These are phyloP conservation scores for Ditula angustiorana DNA, from an alignment of 2,888 invertebrate species.

Conservation along the genomic window DNA sequence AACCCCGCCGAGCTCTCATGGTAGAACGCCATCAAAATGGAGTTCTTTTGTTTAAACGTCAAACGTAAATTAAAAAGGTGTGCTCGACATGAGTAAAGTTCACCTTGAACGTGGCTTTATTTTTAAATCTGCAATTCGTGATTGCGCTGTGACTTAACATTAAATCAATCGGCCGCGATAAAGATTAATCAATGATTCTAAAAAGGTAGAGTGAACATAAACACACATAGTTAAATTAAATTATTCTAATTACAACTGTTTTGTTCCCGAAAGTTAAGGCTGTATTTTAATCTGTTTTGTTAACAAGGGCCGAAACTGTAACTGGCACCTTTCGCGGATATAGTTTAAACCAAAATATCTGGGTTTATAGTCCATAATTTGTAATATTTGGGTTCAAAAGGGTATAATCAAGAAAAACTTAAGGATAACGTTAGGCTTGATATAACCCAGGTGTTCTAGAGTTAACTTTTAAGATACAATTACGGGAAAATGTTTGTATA, in stretches of 20 bases:
- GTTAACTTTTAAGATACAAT: too few species aligned
- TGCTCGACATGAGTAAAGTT: constrained; percentile 4
- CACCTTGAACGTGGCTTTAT: constrained; percentile 31
- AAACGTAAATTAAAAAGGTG: constrained; percentile 10
- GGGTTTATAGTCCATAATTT: too few species aligned
- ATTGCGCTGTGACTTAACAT: background rate
- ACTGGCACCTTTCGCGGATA: constrained; percentile 1
- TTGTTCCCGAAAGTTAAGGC: background rate
- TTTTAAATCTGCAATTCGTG: constrained; percentile 21
- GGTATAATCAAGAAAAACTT: too few species aligned
- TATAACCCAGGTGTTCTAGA: too few species aligned
- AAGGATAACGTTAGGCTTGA: too few species aligned
- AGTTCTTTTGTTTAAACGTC: constrained; percentile 20
- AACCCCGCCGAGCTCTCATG: constrained; percentile 4
- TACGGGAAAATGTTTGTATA: too few species aligned
- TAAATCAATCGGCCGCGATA: constrained; percentile 4
- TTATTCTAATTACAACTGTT: background rate
- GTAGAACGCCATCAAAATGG: background rate
- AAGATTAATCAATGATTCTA: constrained; percentile 10
- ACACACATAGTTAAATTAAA: background rate
- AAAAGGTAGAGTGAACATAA: background rate
- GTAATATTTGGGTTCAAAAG: too few species aligned
- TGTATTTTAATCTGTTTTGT: constrained; percentile 1
- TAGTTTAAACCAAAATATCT: background rate
- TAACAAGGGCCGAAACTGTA: constrained; percentile 1